These are phyloP conservation scores for Paedocypris micromegethes DNA, from an alignment of 2,797 vertebrate species.

Conservation along the genomic window DNA sequence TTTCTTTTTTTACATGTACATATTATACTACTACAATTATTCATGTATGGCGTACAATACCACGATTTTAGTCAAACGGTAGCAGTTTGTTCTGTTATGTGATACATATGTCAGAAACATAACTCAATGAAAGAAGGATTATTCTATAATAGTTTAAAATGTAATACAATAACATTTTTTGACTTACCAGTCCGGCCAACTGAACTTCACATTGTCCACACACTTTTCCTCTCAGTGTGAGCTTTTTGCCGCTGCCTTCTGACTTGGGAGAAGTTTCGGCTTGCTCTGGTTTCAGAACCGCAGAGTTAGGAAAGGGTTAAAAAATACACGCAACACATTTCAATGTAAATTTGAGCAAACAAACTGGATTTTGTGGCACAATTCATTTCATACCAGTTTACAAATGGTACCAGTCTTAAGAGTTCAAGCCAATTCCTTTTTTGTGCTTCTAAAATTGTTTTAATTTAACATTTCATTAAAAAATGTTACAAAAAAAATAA, in stretches of 20 bases:
- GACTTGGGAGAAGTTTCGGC: slow-evolving; percentile 32
- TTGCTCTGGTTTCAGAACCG: slow-evolving; percentile 49
- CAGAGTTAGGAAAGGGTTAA: slow-evolving; percentile 20
- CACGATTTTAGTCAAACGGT: no score
- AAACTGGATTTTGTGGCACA: no score
- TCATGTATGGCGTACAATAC: no score
- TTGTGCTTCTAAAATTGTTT: no score
- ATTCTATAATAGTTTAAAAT: not conserved
- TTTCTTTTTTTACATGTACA: no score
- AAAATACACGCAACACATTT: slow-evolving; percentile 19
- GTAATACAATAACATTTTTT: not conserved
- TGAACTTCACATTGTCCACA: slow-evolving; percentile 73
- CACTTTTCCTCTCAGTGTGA: slow-evolving; percentile 57
- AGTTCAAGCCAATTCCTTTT: no score
- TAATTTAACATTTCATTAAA: no score
- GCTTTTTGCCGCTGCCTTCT: slow-evolving; percentile 48
- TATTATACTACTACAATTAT: no score
- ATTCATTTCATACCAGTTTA: no score
- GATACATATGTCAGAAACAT: not conserved
- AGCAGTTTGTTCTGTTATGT: no score
- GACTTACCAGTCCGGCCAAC: slow-evolving; percentile 69
- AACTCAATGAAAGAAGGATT: not conserved
- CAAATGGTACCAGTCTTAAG: no score
- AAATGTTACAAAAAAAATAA: not conserved
- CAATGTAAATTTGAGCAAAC: not conserved